Percentiles rank a stretch among this genome's conserved stretches.
Conservation (phyloP, 1,140 invertebrate genomes). For the Brachionus manjavacas region DNA sequence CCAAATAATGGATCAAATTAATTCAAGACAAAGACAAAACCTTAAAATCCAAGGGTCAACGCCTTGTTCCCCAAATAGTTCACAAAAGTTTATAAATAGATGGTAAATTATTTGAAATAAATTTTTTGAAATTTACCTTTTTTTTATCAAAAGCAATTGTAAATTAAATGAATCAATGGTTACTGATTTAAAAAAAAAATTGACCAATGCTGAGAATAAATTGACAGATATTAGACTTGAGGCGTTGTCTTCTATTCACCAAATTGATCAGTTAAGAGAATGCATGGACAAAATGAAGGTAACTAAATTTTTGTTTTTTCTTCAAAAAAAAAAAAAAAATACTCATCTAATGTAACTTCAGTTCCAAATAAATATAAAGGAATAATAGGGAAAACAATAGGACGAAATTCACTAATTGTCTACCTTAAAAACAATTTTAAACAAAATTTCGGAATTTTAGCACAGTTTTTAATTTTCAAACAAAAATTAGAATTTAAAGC, state of each 20-base stretch:
- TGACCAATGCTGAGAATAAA: slow-evolving; percentile 90
- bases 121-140: neutral
- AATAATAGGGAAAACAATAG: too few relatives aligned
- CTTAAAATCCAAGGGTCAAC: neutral
- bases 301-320: slow-evolving; percentile 38
- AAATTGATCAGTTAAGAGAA: slow-evolving; percentile 89
- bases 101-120: neutral
- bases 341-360: too few relatives aligned
- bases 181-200: slow-evolving; percentile 80
- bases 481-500: too few relatives aligned
- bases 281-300: slow-evolving; percentile 86
- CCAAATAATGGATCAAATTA: slow-evolving; percentile 25
- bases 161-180: slow-evolving; percentile 59
- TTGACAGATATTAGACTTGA: slow-evolving; percentile 90
- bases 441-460: too few relatives aligned
- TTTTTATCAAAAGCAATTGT: slow-evolving; percentile 24
- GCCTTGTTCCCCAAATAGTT: neutral
- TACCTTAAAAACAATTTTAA: too few relatives aligned
- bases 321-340: too few relatives aligned
- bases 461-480: too few relatives aligned
- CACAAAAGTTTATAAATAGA: neutral
- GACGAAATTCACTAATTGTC: too few relatives aligned
- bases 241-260: slow-evolving; percentile 88
- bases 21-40: neutral
- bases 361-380: too few relatives aligned